Conservation (phyloP, 2,797 vertebrate species). For the Sebastiscus tertius region DNA sequence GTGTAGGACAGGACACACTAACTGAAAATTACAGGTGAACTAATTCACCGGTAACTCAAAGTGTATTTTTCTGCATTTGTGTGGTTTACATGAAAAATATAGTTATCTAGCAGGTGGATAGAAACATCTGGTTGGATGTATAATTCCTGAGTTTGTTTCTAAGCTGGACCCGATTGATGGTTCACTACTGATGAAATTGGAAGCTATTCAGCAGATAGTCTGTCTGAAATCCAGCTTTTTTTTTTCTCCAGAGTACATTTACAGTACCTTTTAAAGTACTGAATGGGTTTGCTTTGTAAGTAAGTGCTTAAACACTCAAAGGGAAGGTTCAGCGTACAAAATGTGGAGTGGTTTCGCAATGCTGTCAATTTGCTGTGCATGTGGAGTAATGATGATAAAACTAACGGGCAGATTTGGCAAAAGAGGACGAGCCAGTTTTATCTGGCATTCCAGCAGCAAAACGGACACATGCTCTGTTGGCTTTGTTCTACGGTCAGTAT, state of each 20-base stretch:
- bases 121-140: background rate
- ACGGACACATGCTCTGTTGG: background rate
- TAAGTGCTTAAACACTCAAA: background rate
- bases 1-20: background rate
- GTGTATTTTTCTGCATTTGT: background rate
- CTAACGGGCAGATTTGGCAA: background rate
- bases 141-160: background rate
- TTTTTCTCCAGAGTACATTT: background rate
- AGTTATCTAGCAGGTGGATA: background rate
- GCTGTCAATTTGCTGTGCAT: background rate
- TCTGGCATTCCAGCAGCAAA: conserved; percentile 4
- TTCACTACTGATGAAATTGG: conserved; percentile 5
- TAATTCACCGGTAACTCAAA: background rate
- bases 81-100: background rate
- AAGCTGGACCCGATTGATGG: background rate
- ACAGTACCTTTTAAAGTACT: background rate
- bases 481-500: conserved; percentile 33
- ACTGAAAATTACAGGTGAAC: background rate
- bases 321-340: background rate
- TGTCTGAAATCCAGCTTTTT: background rate
- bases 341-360: background rate
- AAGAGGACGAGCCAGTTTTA: background rate
- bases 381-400: conserved; percentile 25
- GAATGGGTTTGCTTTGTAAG: background rate
- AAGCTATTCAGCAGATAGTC: background rate